Evolutionary conservation across 2,888 invertebrate species (phyloP), one percentile per base, ranked within the genome.

Genomic region (Chalcis sispes): DNA sequence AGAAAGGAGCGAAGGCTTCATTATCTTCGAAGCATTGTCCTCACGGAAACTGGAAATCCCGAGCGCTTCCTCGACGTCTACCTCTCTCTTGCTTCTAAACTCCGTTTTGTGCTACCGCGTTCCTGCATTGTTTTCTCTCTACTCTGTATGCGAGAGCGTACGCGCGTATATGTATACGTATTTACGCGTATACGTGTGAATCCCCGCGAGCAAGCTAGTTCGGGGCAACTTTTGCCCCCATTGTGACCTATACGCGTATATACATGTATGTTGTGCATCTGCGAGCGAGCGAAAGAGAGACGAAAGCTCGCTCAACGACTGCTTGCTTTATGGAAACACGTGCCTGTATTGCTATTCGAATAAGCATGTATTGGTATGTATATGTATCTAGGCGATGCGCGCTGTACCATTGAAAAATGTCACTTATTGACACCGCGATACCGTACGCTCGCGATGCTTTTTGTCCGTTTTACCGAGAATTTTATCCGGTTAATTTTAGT

Each of bases 31-130:
- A 32, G 65, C 54, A 73, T 79, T 79, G 75, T 79, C 13, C 42
- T 1, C 42, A 56, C 78, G 78, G 77, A 75, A 79, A 78, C 78
- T 78, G 74, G 67, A 78, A 80, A 78, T 77, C 77, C 74, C 71
- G 71, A 64, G 27, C 67, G 67, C 66, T 72, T 69, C 46, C 73
- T 71, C 71, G 59, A 15, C 52, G 15, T 67, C 61, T 27, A 29
- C 32, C 66, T n/a, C 32, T 71, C 56, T 74, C 56, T 20, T 32
- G 20, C 61, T 25, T 23, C 76, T 61, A 65, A 75, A 71, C 59
- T 78, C 48, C 79, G 80, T 79, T 80, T 80, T 81, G 77, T 72
- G 66, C 74, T 75, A 80, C 75, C 80, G 77, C 82, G 81, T 81
- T 78, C 77, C 66, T 77, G 78, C 78, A 82, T 83, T 83, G 81